Percentiles rank a stretch among this genome's conserved stretches.
These are phyloP conservation scores for Papilio gigon DNA, from an alignment of 2,888 invertebrate genomes.

Conservation along the genomic window DNA sequence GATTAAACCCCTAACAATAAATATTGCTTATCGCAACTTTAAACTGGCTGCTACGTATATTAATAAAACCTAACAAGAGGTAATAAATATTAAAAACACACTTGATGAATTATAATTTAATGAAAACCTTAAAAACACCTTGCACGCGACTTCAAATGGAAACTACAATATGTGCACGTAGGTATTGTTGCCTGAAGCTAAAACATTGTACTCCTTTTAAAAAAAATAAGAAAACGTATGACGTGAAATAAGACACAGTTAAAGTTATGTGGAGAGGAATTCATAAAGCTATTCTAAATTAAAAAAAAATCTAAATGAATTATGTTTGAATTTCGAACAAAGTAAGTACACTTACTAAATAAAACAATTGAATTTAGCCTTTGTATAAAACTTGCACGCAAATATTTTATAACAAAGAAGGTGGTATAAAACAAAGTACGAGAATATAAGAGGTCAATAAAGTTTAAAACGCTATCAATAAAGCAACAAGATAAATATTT, in stretches of 20 bases:
- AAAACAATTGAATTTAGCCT: no score
- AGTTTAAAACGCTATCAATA: slow-evolving; percentile 34
- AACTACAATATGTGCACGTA: background rate
- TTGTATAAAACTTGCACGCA: background rate
- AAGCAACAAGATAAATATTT: slow-evolving; percentile 31
- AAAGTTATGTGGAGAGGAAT: no score
- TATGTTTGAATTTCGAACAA: no score
- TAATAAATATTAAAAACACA: slow-evolving; percentile 7
- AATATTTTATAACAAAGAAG: background rate
- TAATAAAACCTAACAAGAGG: slow-evolving; percentile 14
- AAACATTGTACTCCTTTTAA: no score
- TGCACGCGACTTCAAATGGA: slow-evolving; percentile 11
- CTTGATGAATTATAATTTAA: slow-evolving; percentile 22
- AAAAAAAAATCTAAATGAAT: no score
- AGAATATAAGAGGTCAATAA: slow-evolving; percentile 22
- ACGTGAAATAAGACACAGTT: no score
- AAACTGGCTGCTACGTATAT: slow-evolving; percentile 16
- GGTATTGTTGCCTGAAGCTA: no score
- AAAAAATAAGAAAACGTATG: no score
- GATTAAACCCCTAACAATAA: slow-evolving; percentile 36
- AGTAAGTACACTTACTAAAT: no score
- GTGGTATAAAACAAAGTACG: background rate
- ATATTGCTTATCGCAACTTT: slow-evolving; percentile 37
- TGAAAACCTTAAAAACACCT: background rate
- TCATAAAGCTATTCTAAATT: no score